Conservation (phyloP, 2,888 invertebrate genomes). For the Parnassius glacialis region DNA sequence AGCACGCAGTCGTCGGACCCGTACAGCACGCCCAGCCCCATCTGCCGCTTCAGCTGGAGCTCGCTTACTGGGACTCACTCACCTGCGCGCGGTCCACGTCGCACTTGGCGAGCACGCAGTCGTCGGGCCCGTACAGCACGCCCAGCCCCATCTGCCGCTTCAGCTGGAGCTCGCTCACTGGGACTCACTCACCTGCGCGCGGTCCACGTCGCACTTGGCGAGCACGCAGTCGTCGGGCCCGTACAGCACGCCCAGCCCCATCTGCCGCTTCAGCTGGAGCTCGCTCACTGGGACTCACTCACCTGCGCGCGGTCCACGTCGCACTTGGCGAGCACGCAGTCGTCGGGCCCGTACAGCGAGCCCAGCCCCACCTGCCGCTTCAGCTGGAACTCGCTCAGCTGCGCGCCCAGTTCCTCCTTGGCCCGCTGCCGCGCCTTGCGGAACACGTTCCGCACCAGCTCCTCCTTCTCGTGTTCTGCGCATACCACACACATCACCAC, state of each 20-base stretch:
- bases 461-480: slow-evolving; percentile 92
- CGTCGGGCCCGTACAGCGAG: slow-evolving; percentile 93
- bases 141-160: slow-evolving; percentile 95
- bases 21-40: slow-evolving; percentile 93
- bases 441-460: slow-evolving; percentile 92
- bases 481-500: neutral
- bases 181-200: slow-evolving; percentile 81
- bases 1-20: slow-evolving; percentile 91
- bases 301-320: slow-evolving; percentile 90
- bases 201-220: slow-evolving; percentile 89
- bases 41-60: slow-evolving; percentile 93
- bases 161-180: slow-evolving; percentile 89
- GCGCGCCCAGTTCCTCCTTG: slow-evolving; percentile 89
- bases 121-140: slow-evolving; percentile 93
- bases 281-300: slow-evolving; percentile 80
- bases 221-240: slow-evolving; percentile 91
- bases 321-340: slow-evolving; percentile 88
- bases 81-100: slow-evolving; percentile 90
- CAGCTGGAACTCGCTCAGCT: slow-evolving; percentile 91
- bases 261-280: slow-evolving; percentile 93
- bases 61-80: too few relatives aligned
- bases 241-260: slow-evolving; percentile 93
- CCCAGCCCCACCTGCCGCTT: slow-evolving; percentile 95
- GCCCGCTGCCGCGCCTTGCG: slow-evolving; percentile 92
- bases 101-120: slow-evolving; percentile 88